A percentile compares a stretch with the other conserved stretches of the same genome.
phyloP scores from a whole-genome alignment of 1,140 invertebrate species.

The Drosophila melanogaster region DNA sequence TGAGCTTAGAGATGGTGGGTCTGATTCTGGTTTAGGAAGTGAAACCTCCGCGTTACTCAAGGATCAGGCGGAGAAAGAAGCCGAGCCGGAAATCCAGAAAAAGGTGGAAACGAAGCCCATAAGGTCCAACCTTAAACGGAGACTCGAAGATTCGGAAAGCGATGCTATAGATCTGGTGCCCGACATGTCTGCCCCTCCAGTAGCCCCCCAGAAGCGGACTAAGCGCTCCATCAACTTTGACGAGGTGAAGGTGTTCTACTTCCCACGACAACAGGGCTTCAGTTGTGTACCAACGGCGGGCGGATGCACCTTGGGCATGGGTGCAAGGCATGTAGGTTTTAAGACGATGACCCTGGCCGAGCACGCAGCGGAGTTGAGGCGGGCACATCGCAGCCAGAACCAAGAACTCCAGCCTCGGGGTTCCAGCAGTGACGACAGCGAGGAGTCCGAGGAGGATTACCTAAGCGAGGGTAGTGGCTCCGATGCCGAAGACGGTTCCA shows the following conservation, averaged over 20 bases:
- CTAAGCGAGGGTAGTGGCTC: constrained; percentile 93
- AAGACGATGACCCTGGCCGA: constrained; percentile 88
- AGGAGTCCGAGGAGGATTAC: constrained; percentile 91
- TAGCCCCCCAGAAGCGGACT: constrained; percentile 87
- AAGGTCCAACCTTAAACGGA: constrained; percentile 77
- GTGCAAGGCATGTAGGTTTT: constrained; percentile 91
- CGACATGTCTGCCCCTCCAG: constrained; percentile 63
- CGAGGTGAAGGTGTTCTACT: constrained; percentile 97
- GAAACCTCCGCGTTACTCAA: constrained; percentile 84
- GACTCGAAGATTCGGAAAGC: constrained; percentile 85
- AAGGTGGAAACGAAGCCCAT: constrained; percentile 38
- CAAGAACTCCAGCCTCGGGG: constrained; percentile 88
- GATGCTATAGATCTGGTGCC: constrained; percentile 86
- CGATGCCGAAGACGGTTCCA: constrained; percentile 95
- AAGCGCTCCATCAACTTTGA: constrained; percentile 94
- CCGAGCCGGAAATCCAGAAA: constrained; percentile 2
- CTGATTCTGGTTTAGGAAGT: constrained; percentile 91
- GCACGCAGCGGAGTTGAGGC: constrained; percentile 94
- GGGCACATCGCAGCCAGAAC: constrained; percentile 91
- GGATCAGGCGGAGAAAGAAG: constrained; percentile 23
- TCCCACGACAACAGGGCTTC: constrained; percentile 97
- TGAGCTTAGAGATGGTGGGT: constrained; percentile 90
- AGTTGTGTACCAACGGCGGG: constrained; percentile 98
- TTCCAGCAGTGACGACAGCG: constrained; percentile 90
- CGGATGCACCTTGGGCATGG: constrained; percentile 98